These are phyloP conservation scores for Holacanthella duospinosa DNA, from an alignment of 2,888 invertebrate genomes.

Conservation along the genomic window DNA sequence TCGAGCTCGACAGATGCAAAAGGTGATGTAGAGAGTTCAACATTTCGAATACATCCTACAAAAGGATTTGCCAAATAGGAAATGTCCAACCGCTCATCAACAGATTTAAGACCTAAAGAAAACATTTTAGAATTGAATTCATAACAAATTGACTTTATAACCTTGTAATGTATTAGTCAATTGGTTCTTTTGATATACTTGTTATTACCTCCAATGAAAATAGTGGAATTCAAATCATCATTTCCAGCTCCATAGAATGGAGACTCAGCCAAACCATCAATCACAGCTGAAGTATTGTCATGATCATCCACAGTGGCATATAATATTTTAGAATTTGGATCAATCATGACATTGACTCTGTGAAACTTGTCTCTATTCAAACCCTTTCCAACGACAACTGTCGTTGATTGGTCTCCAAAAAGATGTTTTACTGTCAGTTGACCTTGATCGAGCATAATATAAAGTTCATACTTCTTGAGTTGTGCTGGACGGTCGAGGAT, in stretches of 20 bases:
- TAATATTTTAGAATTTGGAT: conserved; percentile 71
- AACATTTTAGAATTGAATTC: conserved; percentile 2
- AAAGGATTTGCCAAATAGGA: conserved; percentile 88
- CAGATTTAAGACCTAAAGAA: conserved; percentile 64
- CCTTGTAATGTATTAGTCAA: too few relatives aligned
- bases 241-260: conserved; percentile 71
- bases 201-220: conserved; percentile 76
- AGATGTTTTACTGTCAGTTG: conserved; percentile 85
- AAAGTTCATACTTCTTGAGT: conserved; percentile 77
- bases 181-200: too few relatives aligned
- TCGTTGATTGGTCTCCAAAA: conserved; percentile 74
- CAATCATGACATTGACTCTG: conserved; percentile 72
- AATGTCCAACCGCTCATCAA: conserved; percentile 76
- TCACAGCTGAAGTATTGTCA: conserved; percentile 49
- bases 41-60: conserved; percentile 80
- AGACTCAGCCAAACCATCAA: conserved; percentile 70
- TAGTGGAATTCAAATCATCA: conserved; percentile 74
- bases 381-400: conserved; percentile 75
- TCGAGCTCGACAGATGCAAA: conserved; percentile 54
- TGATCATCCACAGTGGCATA: conserved; percentile 77
- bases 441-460: conserved; percentile 83
- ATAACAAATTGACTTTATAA: too few relatives aligned
- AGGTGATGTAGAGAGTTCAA: conserved; percentile 47
- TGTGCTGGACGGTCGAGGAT: conserved; percentile 70
- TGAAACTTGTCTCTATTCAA: conserved; percentile 85